Conservation (phyloP, 1,140 invertebrate genomes). For the Drosophila pandora region DNA sequence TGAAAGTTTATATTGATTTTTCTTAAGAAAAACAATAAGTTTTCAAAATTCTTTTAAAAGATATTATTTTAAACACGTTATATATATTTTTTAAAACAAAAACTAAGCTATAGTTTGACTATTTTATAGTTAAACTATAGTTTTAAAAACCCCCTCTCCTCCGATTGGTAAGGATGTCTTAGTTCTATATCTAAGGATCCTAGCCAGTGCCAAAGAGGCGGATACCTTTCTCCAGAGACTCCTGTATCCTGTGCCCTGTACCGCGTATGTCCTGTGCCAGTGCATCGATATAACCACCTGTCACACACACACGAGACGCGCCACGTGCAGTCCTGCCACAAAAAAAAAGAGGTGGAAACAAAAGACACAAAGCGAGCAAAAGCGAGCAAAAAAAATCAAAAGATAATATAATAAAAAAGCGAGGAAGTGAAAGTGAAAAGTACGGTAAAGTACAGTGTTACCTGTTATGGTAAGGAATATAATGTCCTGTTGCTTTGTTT, state of each 20-base stretch:
- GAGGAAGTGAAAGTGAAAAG: slow-evolving; percentile 1
- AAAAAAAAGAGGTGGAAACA: neutral
- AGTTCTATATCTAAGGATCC: neutral
- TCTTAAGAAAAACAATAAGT: neutral
- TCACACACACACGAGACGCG: slow-evolving; percentile 50
- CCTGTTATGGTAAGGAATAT: slow-evolving; percentile 1
- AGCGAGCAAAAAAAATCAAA: neutral
- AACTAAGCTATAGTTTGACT: neutral
- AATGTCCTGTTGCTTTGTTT: neutral
- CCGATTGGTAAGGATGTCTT: neutral
- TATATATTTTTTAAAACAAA: neutral
- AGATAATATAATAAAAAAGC: neutral
- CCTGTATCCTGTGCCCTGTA: slow-evolving; percentile 34
- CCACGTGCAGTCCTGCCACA: slow-evolving; percentile 12
- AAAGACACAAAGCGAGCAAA: neutral
- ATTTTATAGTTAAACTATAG: neutral
- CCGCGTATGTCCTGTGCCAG: neutral
- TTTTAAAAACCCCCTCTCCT: neutral
- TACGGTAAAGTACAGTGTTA: slow-evolving; percentile 35
- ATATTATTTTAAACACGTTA: neutral
- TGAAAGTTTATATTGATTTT: neutral
- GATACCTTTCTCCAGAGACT: neutral
- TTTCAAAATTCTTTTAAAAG: neutral
- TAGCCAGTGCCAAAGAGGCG: neutral
- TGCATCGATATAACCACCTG: slow-evolving; percentile 73